Evolutionary conservation across 2,113 vertebrate genomes (phyloP).

Genomic region (Xenus cinereus): DNA sequence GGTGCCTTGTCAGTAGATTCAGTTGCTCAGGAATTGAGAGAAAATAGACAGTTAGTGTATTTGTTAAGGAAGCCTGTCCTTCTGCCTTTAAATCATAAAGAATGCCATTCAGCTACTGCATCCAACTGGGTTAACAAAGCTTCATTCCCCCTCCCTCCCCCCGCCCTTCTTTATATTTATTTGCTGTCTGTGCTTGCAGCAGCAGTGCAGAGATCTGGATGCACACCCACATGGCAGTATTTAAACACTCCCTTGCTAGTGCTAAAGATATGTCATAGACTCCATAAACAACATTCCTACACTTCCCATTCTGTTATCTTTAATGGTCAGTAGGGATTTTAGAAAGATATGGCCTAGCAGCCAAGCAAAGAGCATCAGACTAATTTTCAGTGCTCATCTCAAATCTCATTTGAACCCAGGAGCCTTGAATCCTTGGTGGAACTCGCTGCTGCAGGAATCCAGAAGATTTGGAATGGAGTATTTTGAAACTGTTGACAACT

Average conservation of each 20-base stretch:
- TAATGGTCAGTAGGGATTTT: not conserved
- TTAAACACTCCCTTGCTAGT: not conserved
- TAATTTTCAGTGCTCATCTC: not conserved
- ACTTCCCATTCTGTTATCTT: not conserved
- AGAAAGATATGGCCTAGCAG: not conserved
- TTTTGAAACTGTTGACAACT: not conserved
- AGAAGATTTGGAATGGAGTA: not conserved
- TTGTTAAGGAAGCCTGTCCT: not conserved
- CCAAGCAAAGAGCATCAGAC: not conserved
- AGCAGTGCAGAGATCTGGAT: not conserved
- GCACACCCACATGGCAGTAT: not conserved
- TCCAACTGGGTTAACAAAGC: not conserved
- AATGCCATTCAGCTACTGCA: not conserved
- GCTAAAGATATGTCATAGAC: not conserved
- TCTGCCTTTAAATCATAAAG: not conserved
- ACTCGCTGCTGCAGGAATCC: not conserved
- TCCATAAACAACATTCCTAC: not conserved
- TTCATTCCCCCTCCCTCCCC: rapidly evolving
- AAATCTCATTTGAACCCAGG: not conserved
- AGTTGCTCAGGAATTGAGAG: not conserved
- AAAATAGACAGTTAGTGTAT: not conserved
- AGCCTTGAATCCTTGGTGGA: not conserved
- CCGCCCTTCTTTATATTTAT: not conserved
- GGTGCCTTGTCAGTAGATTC: not conserved
- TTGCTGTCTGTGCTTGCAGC: not conserved